Conservation (phyloP, 2,797 vertebrate genomes). For the Onychomys leucogaster region DNA sequence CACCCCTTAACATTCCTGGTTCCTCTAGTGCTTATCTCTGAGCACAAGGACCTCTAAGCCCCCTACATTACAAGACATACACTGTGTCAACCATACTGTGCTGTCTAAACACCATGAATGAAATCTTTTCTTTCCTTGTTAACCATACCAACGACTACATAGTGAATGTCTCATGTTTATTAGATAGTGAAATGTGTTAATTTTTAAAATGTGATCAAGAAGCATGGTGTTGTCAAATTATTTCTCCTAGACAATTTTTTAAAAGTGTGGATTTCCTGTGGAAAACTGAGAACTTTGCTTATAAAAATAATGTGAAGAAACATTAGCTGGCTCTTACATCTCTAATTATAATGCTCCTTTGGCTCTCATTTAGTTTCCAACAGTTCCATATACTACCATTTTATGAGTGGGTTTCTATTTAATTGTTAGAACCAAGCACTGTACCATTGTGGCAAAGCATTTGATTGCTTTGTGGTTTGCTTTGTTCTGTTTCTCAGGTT, state of each 20-base stretch:
- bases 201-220: neutral
- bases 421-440: neutral
- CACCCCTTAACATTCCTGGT: no score
- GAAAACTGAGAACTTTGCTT: neutral
- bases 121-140: neutral
- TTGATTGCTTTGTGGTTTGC: neutral
- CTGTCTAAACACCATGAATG: neutral
- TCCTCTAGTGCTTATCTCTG: neutral
- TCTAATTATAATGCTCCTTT: neutral
- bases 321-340: neutral
- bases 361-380: neutral
- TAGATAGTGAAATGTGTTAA: neutral
- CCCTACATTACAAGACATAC: neutral
- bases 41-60: neutral
- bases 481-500: neutral
- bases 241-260: neutral
- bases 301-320: neutral
- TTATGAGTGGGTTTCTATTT: neutral
- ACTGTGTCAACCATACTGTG: no score
- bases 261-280: neutral
- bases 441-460: neutral
- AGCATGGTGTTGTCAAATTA: no score
- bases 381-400: neutral
- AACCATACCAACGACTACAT: neutral
- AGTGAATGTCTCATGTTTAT: neutral